phyloP scores from a whole-genome alignment of 2,113 vertebrate species.

The Acanthisitta chloris region DNA sequence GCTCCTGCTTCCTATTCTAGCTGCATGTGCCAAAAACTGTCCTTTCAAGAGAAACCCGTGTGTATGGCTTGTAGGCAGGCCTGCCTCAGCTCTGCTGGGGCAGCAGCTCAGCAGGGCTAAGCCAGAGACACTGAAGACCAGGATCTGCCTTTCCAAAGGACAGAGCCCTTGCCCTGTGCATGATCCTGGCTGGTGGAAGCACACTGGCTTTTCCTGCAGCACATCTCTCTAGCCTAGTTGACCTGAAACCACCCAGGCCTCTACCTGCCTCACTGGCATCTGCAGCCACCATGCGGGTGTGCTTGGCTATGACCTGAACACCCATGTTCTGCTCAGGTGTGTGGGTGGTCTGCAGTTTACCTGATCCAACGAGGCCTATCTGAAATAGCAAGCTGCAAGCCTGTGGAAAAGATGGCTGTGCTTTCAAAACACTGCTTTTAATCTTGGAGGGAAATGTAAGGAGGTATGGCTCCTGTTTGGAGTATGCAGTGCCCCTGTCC shows the following conservation, averaged over 20 bases:
- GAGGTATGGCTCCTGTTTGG: rapidly evolving
- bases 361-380: background rate
- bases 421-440: background rate
- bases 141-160: background rate
- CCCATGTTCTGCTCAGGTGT: background rate
- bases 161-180: rapidly evolving
- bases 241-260: background rate
- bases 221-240: background rate
- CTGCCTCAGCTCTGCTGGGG: background rate
- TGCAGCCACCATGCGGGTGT: background rate
- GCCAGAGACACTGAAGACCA: rapidly evolving
- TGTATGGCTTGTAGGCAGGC: background rate
- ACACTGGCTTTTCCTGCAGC: background rate
- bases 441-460: background rate
- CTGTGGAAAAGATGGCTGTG: background rate
- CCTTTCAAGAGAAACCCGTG: background rate
- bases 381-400: background rate
- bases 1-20: background rate
- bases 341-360: background rate
- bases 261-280: background rate
- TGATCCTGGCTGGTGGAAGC: background rate
- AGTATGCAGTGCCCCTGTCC: rapidly evolving
- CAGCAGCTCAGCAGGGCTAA: background rate
- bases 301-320: background rate
- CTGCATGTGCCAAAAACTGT: background rate